Evolutionary conservation across 1,140 invertebrate genomes (phyloP), one percentile per base, ranked within the genome.

Genomic region (Diachasmimorpha longicaudata): DNA sequence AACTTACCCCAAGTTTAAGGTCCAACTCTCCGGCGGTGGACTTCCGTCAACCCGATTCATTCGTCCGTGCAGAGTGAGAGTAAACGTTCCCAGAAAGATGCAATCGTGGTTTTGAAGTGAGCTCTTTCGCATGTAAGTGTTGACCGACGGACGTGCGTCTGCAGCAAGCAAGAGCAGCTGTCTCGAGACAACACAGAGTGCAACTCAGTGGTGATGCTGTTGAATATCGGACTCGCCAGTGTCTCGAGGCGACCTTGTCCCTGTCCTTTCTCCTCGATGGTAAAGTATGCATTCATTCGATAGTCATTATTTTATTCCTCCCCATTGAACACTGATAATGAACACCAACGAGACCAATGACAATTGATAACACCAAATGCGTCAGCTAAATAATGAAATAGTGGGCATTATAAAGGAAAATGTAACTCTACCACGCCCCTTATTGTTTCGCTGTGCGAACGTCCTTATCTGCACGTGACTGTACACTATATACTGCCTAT

Each of bases 381-480:
- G 58, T 63, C 58, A 63, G 31, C 58, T 63, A 39, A 72, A 37
- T 42, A 72, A 58, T 42, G 52, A 71, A 71, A 42, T 73, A 42
- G 36, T 44, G 21, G 37, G 14, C 21, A 63, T n/a, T 63, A 23
- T 63, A 48, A 31, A 68, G 23, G 46, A 48, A n/a, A 69, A 52
- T 74, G 25, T 68, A 36, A 19, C 39, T 37, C 8, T 16, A 44
- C 55, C 63, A 74, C 73, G 66, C 66, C 73, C 25, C 67, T 21
- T 74, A 74, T 74, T 69, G 63, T 69, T 66, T 69, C 63, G 39
- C 37, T 63, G 48, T 52, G 52, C 55, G 52, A 72, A 63, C 71
- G 71, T 72, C 71, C 71, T 72, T 72, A 72, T 72, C 55, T 72
- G 25, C 71, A 69, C 72, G 58, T 74, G 72, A 67, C 72, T 74